Base-by-base conservation (phyloP, 2,113 vertebrate species). In the Bubo bubo region DNA sequence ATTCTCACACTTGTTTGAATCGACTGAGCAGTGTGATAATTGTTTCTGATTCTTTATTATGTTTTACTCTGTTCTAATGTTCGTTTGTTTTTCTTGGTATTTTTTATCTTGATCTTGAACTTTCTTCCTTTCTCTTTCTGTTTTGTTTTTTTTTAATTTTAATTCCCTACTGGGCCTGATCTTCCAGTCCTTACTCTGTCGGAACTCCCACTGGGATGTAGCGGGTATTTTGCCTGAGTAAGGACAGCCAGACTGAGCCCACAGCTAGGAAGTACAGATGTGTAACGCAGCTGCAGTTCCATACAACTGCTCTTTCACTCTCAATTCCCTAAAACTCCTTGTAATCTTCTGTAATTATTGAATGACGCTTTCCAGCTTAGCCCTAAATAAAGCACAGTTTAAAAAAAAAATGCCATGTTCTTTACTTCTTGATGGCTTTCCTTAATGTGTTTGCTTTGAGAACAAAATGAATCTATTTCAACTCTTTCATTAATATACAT, bases 301-400 rank as follows among this genome's bases (percentile, higher is more conserved):
- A 98, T 98, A 99, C 97, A 98, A 99, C 99, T 98, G 99, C 99
- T 99, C 99, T 98, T 98, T 99, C 98, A 99, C 98, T 99, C 99
- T 98, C 98, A 98, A 99, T 99, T 99, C 99, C 99, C 98, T 98
- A 98, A 98, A 99, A 99, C 98, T 99, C 99, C 99, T 99, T 99
- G 98, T 99, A 99, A 99, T 99, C 99, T 99, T 99, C 98, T 99
- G 99, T 99, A 99, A 99, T 99, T 99, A 99, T 99, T 99, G 99
- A 99, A 99, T 99, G 99, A 99, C 98, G 99, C 99, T 99, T 99
- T 99, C 99, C 99, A 99, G 99, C 99, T 99, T 99, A 99, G 99
- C 99, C 99, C 99, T 99, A 99, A 99, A 99, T 99, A 99, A 99
- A 99, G 99, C 99, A 99, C 99, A 99, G 99, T 99, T 99, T 99